Evolutionary conservation across 2,797 vertebrate genomes (phyloP), one percentile per base, ranked within the genome.

Genomic region (Chromobotia macracanthus): DNA sequence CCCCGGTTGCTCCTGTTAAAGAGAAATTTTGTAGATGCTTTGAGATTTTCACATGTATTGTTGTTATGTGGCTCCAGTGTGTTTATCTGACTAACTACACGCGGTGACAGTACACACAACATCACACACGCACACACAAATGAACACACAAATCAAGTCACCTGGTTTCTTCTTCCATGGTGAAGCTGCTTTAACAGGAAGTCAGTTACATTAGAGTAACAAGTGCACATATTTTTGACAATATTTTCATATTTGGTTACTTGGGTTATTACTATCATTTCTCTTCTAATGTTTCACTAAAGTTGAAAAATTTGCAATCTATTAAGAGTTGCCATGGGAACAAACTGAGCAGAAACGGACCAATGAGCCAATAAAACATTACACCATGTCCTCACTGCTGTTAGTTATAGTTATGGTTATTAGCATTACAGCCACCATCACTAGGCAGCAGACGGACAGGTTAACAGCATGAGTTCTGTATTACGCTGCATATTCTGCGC

Each of bases 141-240:
- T 4, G 25, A 3, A 44, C 51, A 28, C n/a, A n/a, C 23, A 50
- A 60, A 28, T 69, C 18, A 60, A 51, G 88, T 95, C 89, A 97
- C 96, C 95, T 91, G 92, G 91, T 93, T 96, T 96, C 92, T 96
- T 96, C 92, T 95, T 97, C 96, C 96, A 96, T 1, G 95, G 95
- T 85, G 95, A 96, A 73, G 95, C 94, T 89, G 94, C 90, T 91
- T 86, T 81, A 80, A 88, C 77, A 87, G 23, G 51, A 81, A 79
- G 83, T 41, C 76, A 66, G 6, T 48, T 60, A 61, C 5, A 18
- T 41, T 31, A 41, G 1, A 18, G 25, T 28, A 19, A 61, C 8
- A 71, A 48, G 21, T 41, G 58, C 23, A 31, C 13, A 18, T 13
- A 72, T 25, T 18, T 19, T 16, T 66, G 16, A 19, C 18, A 25